Percentiles rank a stretch among this genome's conserved stretches.
Evolutionary conservation across 2,797 vertebrate species (phyloP).

Genomic region (Menidia menidia): DNA sequence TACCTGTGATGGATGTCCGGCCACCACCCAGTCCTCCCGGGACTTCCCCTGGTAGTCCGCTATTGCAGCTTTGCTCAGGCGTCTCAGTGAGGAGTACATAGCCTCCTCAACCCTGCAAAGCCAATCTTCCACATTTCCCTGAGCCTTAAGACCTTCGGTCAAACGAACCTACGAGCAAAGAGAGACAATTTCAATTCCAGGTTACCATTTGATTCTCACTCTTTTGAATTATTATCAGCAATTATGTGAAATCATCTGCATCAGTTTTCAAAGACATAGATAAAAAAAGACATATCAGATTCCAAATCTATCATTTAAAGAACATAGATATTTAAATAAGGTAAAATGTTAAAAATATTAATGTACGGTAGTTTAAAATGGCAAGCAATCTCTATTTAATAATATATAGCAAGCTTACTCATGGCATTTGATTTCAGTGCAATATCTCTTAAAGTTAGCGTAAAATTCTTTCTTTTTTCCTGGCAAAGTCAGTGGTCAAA

Average conservation of each 20-base stretch:
- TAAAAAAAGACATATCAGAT: too few relatives aligned
- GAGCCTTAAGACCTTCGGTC: constrained; percentile 88
- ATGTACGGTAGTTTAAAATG: too few relatives aligned
- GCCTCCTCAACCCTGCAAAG: constrained; percentile 89
- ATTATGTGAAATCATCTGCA: too few relatives aligned
- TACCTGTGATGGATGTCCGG: constrained; percentile 87
- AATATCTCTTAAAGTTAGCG: background rate
- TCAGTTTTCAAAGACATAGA: too few relatives aligned
- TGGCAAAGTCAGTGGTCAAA: background rate
- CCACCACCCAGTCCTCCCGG: constrained; percentile 84
- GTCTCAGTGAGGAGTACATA: constrained; percentile 87
- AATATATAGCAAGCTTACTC: too few relatives aligned
- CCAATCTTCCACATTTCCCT: constrained; percentile 92
- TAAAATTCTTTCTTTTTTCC: background rate
- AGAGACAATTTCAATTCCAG: background rate
- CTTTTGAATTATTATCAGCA: background rate
- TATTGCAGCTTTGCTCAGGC: constrained; percentile 87
- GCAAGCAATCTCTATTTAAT: too few relatives aligned
- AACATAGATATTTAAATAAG: too few relatives aligned
- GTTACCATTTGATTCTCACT: background rate
- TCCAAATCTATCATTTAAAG: too few relatives aligned
- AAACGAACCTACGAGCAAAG: constrained; percentile 80
- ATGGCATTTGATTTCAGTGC: too few relatives aligned
- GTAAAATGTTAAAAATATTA: too few relatives aligned
- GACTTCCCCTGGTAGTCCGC: constrained; percentile 84